These are phyloP conservation scores for Drosophila fungiperda DNA, from an alignment of 2,888 invertebrate species.

Conservation along the genomic window DNA sequence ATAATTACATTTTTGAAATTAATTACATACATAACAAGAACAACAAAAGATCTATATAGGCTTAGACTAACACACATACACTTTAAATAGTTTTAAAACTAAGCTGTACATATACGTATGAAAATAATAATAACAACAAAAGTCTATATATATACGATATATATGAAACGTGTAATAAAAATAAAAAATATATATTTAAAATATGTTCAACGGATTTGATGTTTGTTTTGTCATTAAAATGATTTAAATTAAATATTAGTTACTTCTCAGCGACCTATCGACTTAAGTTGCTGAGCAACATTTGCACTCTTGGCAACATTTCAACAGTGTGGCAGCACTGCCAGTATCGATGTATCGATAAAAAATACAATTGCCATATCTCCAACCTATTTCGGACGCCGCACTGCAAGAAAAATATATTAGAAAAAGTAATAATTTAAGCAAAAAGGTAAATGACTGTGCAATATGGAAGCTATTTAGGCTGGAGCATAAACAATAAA, in stretches of 20 bases:
- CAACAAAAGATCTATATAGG: slow-evolving; percentile 60
- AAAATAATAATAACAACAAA: slow-evolving; percentile 52
- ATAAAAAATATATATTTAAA: slow-evolving; percentile 75
- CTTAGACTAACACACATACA: slow-evolving; percentile 56
- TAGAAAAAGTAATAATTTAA: slow-evolving; percentile 5
- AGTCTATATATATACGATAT: slow-evolving; percentile 76
- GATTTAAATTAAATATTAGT: neutral
- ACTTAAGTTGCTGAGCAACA: neutral
- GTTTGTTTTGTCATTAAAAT: slow-evolving; percentile 2
- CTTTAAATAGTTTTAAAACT: slow-evolving; percentile 69
- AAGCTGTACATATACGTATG: slow-evolving; percentile 71
- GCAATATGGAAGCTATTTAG: neutral
- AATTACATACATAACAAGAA: slow-evolving; percentile 68
- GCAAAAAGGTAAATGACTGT: slow-evolving; percentile 31
- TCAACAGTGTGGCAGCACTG: slow-evolving; percentile 24
- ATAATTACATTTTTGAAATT: slow-evolving; percentile 64
- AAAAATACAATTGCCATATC: neutral
- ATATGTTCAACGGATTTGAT: slow-evolving; percentile 47
- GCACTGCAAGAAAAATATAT: slow-evolving; percentile 29
- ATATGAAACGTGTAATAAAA: slow-evolving; percentile 74
- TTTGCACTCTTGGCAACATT: neutral
- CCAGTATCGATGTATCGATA: slow-evolving; percentile 7
- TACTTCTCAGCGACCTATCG: neutral
- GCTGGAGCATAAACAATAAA: neutral
- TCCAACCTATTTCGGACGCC: slow-evolving; percentile 40